Conservation (phyloP, 2,113 vertebrate genomes). For the Neotragus pygmaeus region DNA sequence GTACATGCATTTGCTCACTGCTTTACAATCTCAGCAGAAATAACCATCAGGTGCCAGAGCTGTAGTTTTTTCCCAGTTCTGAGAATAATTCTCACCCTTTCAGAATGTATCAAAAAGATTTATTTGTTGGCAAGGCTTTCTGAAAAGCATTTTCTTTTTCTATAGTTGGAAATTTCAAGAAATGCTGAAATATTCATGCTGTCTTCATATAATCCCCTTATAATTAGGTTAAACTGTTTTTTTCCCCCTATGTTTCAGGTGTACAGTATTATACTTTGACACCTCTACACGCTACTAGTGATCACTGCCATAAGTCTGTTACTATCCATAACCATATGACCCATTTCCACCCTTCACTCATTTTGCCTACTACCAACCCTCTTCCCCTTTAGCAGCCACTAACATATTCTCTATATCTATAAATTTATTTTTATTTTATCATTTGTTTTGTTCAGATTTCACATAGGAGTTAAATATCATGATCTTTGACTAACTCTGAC, state of each 20-base stretch:
- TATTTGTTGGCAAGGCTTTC: neutral
- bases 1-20: neutral
- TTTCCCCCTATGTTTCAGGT: rapidly evolving
- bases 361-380: neutral
- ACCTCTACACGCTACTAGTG: neutral
- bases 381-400: neutral
- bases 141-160: neutral
- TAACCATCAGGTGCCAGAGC: neutral
- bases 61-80: neutral
- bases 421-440: neutral
- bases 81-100: neutral
- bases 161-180: neutral
- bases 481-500: neutral
- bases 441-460: neutral
- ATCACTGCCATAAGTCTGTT: neutral
- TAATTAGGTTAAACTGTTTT: neutral
- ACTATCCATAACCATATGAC: neutral
- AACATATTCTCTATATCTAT: neutral
- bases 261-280: neutral
- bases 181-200: neutral
- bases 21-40: neutral
- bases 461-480: neutral
- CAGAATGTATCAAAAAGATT: neutral
- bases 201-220: neutral
- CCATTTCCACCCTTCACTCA: neutral